Percentiles rank a stretch among this genome's conserved stretches.
phyloP scores from a whole-genome alignment of 1,140 invertebrate genomes.

The Leptopilina clavipes region DNA sequence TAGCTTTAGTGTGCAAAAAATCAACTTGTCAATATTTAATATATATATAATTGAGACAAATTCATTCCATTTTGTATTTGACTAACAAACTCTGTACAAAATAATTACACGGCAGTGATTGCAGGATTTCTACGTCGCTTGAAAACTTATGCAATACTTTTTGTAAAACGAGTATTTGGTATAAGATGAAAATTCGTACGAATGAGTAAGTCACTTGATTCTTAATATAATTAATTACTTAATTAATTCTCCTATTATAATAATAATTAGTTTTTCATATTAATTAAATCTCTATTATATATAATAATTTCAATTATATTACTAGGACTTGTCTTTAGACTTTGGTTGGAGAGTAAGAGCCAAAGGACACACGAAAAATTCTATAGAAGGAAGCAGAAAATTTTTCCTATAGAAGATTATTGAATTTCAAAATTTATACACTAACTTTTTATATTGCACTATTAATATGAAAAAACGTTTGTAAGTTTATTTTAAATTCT shows the following conservation, averaged over 20 bases:
- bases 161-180: slow-evolving; percentile 34
- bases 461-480: not conserved
- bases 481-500: too few species aligned
- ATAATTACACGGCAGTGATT: slow-evolving; percentile 30
- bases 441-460: not conserved
- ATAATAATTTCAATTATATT: slow-evolving; percentile 7
- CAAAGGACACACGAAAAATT: slow-evolving; percentile 9
- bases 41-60: slow-evolving; percentile 37
- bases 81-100: slow-evolving; percentile 28
- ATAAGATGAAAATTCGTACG: slow-evolving; percentile 24
- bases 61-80: slow-evolving; percentile 25
- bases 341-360: slow-evolving; percentile 28
- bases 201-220: slow-evolving; percentile 34
- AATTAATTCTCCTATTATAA: not conserved
- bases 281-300: slow-evolving; percentile 3
- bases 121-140: slow-evolving; percentile 22
- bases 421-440: too few species aligned
- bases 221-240: slow-evolving; percentile 19
- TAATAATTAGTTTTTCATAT: not conserved
- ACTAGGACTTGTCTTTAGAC: slow-evolving; percentile 30
- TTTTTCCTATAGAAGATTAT: too few species aligned
- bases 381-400: not conserved
- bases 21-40: slow-evolving; percentile 23
- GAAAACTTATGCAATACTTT: slow-evolving; percentile 27
- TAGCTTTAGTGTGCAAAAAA: slow-evolving; percentile 70